These are phyloP conservation scores for Plebejus melissa DNA, from an alignment of 2,888 invertebrate species.

Conservation along the genomic window DNA sequence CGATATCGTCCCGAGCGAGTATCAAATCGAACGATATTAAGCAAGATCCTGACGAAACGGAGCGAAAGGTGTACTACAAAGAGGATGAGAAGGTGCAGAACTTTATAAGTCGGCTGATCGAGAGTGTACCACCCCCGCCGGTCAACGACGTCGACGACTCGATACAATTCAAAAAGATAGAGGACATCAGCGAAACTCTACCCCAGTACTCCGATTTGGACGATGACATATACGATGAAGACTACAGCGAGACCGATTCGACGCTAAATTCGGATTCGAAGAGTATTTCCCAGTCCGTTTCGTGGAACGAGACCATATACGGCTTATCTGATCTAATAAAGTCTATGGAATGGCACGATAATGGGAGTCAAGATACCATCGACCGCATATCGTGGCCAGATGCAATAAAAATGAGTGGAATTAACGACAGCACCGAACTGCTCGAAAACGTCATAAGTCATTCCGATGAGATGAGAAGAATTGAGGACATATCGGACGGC, in stretches of 20 bases:
- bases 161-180: slow-evolving; percentile 36
- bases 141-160: slow-evolving; percentile 44
- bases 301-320: slow-evolving; percentile 65
- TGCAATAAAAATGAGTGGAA: slow-evolving; percentile 51
- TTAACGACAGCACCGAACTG: slow-evolving; percentile 46
- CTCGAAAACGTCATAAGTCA: slow-evolving; percentile 56
- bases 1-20: slow-evolving; percentile 45
- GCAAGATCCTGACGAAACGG: slow-evolving; percentile 12
- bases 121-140: slow-evolving; percentile 63
- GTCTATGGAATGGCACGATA: slow-evolving; percentile 33
- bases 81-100: slow-evolving; percentile 53
- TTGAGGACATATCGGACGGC: slow-evolving; percentile 46
- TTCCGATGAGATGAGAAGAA: slow-evolving; percentile 46
- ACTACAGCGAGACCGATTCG: slow-evolving; percentile 33
- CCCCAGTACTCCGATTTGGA: slow-evolving; percentile 61
- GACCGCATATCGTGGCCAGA: slow-evolving; percentile 58
- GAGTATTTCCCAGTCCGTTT: slow-evolving; percentile 35
- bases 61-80: slow-evolving; percentile 18
- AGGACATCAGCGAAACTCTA: slow-evolving; percentile 51
- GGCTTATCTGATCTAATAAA: slow-evolving; percentile 54
- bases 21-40: slow-evolving; percentile 37
- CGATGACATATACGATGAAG: slow-evolving; percentile 44
- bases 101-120: slow-evolving; percentile 56
- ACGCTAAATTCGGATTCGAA: slow-evolving; percentile 12
- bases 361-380: slow-evolving; percentile 22